phyloP scores from a whole-genome alignment of 2,797 vertebrate genomes.

The Phalloptychus januarius region DNA sequence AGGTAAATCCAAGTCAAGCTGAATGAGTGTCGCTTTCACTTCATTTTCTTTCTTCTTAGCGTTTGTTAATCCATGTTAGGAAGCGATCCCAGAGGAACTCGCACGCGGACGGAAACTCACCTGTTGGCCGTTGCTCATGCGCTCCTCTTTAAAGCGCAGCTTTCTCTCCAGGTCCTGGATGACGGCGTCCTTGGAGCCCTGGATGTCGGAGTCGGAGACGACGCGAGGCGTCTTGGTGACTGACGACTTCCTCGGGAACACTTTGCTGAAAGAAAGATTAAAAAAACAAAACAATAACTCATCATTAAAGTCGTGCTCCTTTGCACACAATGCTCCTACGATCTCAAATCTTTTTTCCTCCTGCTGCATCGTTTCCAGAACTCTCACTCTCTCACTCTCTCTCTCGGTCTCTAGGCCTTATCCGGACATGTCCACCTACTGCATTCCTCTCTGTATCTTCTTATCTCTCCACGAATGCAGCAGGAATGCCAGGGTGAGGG shows the following conservation, averaged over 20 bases:
- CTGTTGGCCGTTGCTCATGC: constrained; percentile 92
- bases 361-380: constrained; percentile 5
- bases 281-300: constrained; percentile 30
- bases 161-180: constrained; percentile 99
- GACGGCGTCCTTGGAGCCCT: constrained; percentile 96
- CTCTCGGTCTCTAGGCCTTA: constrained; percentile 32
- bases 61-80: constrained; percentile 61
- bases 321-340: not conserved
- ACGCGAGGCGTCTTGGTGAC: constrained; percentile 83
- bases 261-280: constrained; percentile 60
- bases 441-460: constrained; percentile 68
- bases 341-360: constrained; percentile 27
- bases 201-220: constrained; percentile 95
- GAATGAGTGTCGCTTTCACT: not conserved
- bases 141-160: constrained; percentile 97
- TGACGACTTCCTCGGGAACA: constrained; percentile 76
- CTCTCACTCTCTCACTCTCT: constrained; percentile 10
- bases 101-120: constrained; percentile 56
- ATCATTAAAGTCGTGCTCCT: not conserved
- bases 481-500: constrained; percentile 67
- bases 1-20: not conserved
- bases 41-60: not conserved
- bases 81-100: too few species aligned
- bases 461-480: constrained; percentile 65
- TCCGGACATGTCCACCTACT: constrained; percentile 61